These are phyloP conservation scores for Nycticorax nycticorax DNA, from an alignment of 2,113 vertebrate genomes.

Conservation along the genomic window DNA sequence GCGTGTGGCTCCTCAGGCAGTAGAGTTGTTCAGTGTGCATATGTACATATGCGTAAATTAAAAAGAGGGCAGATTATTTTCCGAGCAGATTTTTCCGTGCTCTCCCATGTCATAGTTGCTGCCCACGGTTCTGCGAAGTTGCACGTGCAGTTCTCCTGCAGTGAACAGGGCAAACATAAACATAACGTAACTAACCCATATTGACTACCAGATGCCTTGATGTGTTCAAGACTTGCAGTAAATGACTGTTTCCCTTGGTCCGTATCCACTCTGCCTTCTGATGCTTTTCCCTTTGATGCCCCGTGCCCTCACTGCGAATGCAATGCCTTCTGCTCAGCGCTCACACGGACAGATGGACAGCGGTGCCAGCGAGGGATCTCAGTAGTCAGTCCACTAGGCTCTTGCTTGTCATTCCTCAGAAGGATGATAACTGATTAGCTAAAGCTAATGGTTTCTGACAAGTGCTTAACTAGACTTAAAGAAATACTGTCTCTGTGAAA, in stretches of 20 bases:
- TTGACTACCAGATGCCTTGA: conserved; percentile 34
- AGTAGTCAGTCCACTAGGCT: not conserved
- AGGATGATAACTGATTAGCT: not conserved
- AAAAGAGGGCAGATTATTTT: not conserved
- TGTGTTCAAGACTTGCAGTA: not conserved
- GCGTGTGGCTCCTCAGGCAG: not conserved
- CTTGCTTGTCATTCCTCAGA: not conserved
- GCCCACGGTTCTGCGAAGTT: not conserved
- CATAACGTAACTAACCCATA: not conserved
- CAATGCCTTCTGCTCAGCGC: not conserved
- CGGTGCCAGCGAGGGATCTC: not conserved
- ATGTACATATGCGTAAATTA: not conserved
- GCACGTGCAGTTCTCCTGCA: not conserved
- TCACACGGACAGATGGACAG: conserved; percentile 9
- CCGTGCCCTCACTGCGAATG: conserved; percentile 6
- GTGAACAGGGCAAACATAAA: conserved; percentile 37
- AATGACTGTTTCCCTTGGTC: not conserved
- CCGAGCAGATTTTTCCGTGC: not conserved
- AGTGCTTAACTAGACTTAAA: conserved; percentile 8
- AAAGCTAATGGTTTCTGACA: conserved; percentile 39
- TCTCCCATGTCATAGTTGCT: not conserved
- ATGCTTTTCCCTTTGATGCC: not conserved
- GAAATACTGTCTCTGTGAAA: conserved; percentile 3
- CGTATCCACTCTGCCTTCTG: not conserved
- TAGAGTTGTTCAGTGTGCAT: not conserved